Percentiles rank a stretch among this genome's conserved stretches.
Conservation (phyloP, 1,140 invertebrate species). For the Hycleus cichorii region DNA sequence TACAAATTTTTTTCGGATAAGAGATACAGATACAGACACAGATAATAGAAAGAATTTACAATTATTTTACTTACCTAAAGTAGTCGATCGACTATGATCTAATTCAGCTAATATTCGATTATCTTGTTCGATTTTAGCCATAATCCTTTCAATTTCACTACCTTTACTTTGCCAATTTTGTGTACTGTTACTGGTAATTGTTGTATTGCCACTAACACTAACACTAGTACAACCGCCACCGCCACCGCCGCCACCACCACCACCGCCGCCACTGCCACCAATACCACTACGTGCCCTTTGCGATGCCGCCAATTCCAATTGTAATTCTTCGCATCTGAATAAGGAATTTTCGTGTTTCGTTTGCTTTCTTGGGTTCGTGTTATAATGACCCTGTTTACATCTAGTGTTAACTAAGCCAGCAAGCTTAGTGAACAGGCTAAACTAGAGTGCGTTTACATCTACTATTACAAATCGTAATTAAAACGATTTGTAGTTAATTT, state of each 20-base stretch:
- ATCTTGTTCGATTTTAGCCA: slow-evolving; percentile 90
- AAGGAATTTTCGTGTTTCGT: background rate
- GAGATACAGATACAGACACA: background rate
- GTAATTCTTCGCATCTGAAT: slow-evolving; percentile 71
- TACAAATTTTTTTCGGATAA: no score
- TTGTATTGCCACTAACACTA: background rate
- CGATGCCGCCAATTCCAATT: slow-evolving; percentile 71
- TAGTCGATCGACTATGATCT: slow-evolving; percentile 65
- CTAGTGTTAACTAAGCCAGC: no score
- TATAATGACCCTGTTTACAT: no score
- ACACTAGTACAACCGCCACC: slow-evolving; percentile 22
- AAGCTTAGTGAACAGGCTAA: no score
- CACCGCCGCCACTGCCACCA: slow-evolving; percentile 27
- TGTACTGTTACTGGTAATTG: slow-evolving; percentile 46
- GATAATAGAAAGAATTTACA: background rate
- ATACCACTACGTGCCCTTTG: slow-evolving; percentile 32
- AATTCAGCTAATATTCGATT: slow-evolving; percentile 81
- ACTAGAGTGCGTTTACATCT: no score
- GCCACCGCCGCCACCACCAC: slow-evolving; percentile 27
- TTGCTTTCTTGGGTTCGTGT: background rate
- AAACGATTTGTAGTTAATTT: no score
- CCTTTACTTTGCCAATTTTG: slow-evolving; percentile 48
- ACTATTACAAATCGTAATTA: no score
- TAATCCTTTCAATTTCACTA: slow-evolving; percentile 84
- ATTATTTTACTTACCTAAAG: slow-evolving; percentile 34